Conservation (phyloP, 92 coral and sea anemone genomes). For the Heteractis magnifica region DNA sequence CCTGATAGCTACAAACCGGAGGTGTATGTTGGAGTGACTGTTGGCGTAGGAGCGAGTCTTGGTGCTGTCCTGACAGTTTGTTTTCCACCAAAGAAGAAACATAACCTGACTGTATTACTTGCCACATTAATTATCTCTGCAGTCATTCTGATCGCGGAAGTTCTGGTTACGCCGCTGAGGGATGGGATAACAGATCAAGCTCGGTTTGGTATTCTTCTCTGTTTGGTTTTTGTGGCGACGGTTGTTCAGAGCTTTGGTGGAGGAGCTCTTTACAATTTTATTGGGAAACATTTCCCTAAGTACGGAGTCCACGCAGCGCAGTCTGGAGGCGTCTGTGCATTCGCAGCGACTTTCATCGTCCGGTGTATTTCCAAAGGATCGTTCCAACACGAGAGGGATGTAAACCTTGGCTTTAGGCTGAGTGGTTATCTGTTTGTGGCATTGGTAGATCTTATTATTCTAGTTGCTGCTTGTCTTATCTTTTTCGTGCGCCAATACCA, state of each 20-base stretch:
- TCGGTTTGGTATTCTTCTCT: conserved; percentile 70
- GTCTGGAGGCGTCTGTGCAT: conserved; percentile 88
- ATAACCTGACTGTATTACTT: conserved; percentile 53
- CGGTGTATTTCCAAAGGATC: conserved; percentile 90
- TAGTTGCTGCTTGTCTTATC: conserved; percentile 61
- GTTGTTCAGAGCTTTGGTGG: conserved; percentile 83
- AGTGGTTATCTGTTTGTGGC: conserved; percentile 85
- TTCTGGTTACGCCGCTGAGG: conserved; percentile 61
- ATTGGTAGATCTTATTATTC: conserved; percentile 66
- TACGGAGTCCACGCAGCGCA: conserved; percentile 88
- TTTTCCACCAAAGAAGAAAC: conserved; percentile 52
- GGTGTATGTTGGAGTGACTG: conserved; percentile 76
- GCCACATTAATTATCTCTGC: conserved; percentile 65
- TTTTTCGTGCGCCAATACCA: conserved; percentile 36
- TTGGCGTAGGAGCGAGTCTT: conserved; percentile 76
- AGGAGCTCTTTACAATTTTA: conserved; percentile 75
- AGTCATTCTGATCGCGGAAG: conserved; percentile 63
- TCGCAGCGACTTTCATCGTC: conserved; percentile 79
- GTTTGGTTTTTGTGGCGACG: conserved; percentile 69
- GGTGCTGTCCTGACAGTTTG: conserved; percentile 74
- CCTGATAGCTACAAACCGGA: conserved; percentile 80
- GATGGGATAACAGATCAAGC: conserved; percentile 38
- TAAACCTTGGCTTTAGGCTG: conserved; percentile 67
- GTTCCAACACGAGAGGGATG: conserved; percentile 63
- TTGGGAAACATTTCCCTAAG: conserved; percentile 76